Evolutionary conservation across 2,797 vertebrate genomes (phyloP).

Genomic region (Notamacropus eugenii): DNA sequence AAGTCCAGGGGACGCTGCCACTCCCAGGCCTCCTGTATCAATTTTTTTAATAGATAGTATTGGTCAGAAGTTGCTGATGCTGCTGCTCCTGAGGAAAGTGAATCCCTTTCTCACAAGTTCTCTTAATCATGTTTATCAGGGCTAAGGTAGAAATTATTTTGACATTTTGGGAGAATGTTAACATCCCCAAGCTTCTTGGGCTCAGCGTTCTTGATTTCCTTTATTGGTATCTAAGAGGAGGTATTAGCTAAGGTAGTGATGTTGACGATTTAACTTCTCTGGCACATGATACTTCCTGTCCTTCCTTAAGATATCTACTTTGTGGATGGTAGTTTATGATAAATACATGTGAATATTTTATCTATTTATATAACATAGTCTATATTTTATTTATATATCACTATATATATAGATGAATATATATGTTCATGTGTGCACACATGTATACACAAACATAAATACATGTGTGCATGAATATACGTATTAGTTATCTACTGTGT

Average conservation of each 20-base stretch:
- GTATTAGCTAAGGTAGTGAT: neutral
- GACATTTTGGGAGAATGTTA: neutral
- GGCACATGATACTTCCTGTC: neutral
- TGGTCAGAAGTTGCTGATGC: neutral
- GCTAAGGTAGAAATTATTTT: neutral
- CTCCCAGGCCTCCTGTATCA: neutral
- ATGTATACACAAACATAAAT: neutral
- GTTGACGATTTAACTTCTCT: neutral
- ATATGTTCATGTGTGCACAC: neutral
- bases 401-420: neutral
- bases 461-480: neutral
- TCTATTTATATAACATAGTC: no score
- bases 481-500: neutral
- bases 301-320: neutral
- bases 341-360: neutral
- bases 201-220: neutral
- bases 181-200: neutral
- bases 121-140: neutral
- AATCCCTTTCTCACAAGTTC: neutral
- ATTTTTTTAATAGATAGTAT: neutral
- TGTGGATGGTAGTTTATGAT: no score
- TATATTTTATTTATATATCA: neutral
- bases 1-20: neutral
- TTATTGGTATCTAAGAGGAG: neutral
- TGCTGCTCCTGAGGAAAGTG: neutral